A percentile compares a stretch with the other conserved stretches of the same genome.
These are phyloP conservation scores for Eupithecia pulchellata DNA, from an alignment of 2,888 invertebrate genomes.

Conservation along the genomic window DNA sequence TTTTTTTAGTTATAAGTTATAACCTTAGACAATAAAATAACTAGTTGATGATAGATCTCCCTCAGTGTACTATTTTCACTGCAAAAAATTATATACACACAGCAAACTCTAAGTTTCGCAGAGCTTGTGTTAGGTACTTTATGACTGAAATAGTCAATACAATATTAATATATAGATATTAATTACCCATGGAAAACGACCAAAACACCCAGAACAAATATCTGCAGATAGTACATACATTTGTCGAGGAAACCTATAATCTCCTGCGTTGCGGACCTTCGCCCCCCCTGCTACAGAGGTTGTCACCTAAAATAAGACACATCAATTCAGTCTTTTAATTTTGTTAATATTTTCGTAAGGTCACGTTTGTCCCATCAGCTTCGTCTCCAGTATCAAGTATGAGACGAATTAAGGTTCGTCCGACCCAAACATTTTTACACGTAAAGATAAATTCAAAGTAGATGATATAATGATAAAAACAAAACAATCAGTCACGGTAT, in stretches of 20 bases:
- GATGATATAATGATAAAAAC: constrained; percentile 11
- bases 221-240: too few species aligned
- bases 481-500: constrained; percentile 17
- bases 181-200: too few species aligned
- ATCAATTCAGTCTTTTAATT: not conserved
- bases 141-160: too few species aligned
- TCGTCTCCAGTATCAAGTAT: not conserved
- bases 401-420: not conserved
- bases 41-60: not conserved
- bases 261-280: too few species aligned
- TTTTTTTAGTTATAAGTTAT: too few species aligned
- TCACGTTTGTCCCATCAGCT: not conserved
- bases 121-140: too few species aligned
- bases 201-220: too few species aligned
- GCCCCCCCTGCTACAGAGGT: too few species aligned
- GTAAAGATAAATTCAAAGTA: not conserved
- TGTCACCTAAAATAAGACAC: not conserved
- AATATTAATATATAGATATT: too few species aligned
- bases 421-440: not conserved
- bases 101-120: too few species aligned
- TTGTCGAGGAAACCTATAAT: too few species aligned
- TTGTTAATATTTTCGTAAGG: not conserved
- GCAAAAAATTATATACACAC: too few species aligned
- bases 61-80: not conserved
- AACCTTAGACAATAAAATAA: not conserved